Conservation (phyloP, 2,113 vertebrate species). For the Nothoprocta perdicaria region DNA sequence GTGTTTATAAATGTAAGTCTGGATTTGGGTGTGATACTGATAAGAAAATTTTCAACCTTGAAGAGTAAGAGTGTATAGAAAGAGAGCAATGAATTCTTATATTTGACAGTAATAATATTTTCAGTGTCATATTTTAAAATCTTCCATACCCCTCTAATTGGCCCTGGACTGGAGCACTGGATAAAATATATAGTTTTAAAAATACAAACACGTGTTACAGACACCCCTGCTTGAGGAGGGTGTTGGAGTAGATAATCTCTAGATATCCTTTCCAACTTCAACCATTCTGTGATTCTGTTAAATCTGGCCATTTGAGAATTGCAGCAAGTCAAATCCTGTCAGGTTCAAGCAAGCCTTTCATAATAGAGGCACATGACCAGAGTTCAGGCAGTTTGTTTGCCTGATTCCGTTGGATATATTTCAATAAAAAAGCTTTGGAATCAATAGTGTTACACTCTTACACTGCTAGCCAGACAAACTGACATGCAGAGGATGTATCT, state of each 20-base stretch:
- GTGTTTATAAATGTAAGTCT: background rate
- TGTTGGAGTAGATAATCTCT: too few relatives aligned
- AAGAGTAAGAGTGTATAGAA: background rate
- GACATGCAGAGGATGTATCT: background rate
- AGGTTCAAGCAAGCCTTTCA: background rate
- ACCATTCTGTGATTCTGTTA: background rate
- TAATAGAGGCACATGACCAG: rapidly evolving
- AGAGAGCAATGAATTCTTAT: background rate
- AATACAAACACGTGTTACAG: too few relatives aligned
- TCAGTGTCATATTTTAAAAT: background rate
- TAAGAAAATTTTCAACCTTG: background rate
- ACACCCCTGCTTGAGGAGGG: too few relatives aligned
- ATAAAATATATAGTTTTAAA: background rate
- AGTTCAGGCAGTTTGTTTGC: background rate
- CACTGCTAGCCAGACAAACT: background rate
- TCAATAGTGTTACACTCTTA: background rate
- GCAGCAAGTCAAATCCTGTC: rapidly evolving
- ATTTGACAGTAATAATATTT: background rate
- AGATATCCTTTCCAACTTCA: too few relatives aligned
- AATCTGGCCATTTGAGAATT: background rate
- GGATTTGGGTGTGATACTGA: background rate
- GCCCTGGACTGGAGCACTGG: background rate
- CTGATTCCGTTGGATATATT: rapidly evolving
- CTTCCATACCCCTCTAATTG: background rate
- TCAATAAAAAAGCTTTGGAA: background rate